Evolutionary conservation across 2,113 vertebrate genomes (phyloP), one percentile per base, ranked within the genome.

Genomic region (Archocentrus centrarchus): DNA sequence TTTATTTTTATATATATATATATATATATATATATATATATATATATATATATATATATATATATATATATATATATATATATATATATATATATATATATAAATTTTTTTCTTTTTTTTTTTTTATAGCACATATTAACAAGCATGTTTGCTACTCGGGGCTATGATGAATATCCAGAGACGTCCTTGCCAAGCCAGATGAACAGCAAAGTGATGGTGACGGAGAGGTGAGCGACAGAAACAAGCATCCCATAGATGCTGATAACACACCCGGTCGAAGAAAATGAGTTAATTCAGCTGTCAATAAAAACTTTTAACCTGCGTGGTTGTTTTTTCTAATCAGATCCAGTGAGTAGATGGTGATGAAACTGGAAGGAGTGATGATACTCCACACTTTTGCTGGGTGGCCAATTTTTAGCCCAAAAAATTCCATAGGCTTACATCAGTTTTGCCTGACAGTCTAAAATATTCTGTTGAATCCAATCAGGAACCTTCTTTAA

Each of bases 111-210:
- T 24, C 2, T 24, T 24, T 2, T 73, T 73, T 76, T 32, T 22
- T 85, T 78, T 37, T 68, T 85, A 10, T 50, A 94, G 93, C 11
- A 0, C 13, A 8, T 9, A 15, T 81, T 94, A 75, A 73, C 0
- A 4, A 37, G 13, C 3, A 44, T 89, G 13, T 92, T 92, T 18
- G 0, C 20, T 10, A 62, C 57, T 11, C 22, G 0, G 30, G 89
- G 88, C 10, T 94, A 92, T 76, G 94, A 94, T 61, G 39, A 2
- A 17, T 68, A 37, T 55, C 93, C 93, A 75, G 84, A 92, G 53
- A 81, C 85, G 1, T 75, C 81, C 2, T 39, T 92, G 37, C 93
- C 93, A 53, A 79, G 39, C 22, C 86, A 92, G 83, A 68, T 94
- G 20, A 75, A 88, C 59, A 63, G 53, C 24, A 93, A 88, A 89